Evolutionary conservation across 1,140 invertebrate genomes (phyloP).

Genomic region (Phocides pigmalion): DNA sequence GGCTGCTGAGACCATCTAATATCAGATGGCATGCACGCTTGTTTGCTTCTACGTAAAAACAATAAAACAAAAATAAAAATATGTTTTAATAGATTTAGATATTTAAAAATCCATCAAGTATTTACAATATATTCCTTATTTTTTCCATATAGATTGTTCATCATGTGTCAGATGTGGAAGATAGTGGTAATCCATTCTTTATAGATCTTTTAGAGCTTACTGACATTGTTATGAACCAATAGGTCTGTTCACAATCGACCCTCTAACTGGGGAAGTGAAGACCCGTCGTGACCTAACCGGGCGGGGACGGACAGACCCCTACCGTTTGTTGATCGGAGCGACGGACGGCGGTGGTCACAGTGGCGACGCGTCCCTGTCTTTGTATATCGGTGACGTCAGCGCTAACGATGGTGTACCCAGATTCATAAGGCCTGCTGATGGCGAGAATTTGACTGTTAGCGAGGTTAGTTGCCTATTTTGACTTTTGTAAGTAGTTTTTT

Average conservation of each 20-base stretch:
- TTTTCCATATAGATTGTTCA: too few relatives aligned
- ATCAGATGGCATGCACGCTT: too few relatives aligned
- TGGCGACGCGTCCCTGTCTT: constrained; percentile 86
- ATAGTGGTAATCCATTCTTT: too few relatives aligned
- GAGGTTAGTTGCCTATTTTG: constrained; percentile 87
- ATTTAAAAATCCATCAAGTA: too few relatives aligned
- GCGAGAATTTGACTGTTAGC: constrained; percentile 89
- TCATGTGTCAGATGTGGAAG: too few relatives aligned
- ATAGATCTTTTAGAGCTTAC: too few relatives aligned
- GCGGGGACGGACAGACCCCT: constrained; percentile 90
- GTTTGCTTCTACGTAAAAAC: too few relatives aligned
- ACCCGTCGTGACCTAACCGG: constrained; percentile 88
- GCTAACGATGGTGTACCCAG: constrained; percentile 92
- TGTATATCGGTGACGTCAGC: constrained; percentile 92
- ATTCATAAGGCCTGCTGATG: constrained; percentile 88
- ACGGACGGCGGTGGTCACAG: constrained; percentile 88
- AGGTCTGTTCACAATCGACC: constrained; percentile 88
- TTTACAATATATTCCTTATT: too few relatives aligned
- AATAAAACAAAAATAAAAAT: too few relatives aligned
- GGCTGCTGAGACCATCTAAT: too few relatives aligned
- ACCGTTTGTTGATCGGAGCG: constrained; percentile 87
- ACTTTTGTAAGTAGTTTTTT: not conserved
- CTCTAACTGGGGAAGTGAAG: constrained; percentile 87
- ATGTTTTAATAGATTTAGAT: too few relatives aligned
- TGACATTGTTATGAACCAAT: constrained; percentile 3